Evolutionary conservation across 1,140 invertebrate genomes (phyloP).

Genomic region (Chymomyza costata): DNA sequence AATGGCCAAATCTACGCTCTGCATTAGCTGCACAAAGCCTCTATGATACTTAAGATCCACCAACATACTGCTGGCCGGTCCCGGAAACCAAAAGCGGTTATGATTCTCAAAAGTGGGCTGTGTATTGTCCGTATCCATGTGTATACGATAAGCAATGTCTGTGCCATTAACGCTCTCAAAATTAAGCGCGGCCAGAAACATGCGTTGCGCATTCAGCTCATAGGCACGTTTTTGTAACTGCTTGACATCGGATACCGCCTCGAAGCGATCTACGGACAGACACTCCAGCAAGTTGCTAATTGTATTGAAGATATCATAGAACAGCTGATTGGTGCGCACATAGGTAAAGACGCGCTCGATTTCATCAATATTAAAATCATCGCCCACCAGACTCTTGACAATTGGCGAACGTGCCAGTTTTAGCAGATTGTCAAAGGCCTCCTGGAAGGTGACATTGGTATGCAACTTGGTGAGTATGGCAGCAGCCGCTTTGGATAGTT

Average conservation of each 20-base stretch:
- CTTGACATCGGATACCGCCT: constrained; percentile 76
- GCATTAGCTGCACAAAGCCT: constrained; percentile 82
- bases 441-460: constrained; percentile 51
- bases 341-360: constrained; percentile 48
- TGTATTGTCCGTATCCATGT: constrained; percentile 82
- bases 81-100: constrained; percentile 81
- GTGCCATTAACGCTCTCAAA: constrained; percentile 58
- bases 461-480: constrained; percentile 50
- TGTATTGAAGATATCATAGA: constrained; percentile 58
- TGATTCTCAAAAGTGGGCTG: constrained; percentile 79
- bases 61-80: constrained; percentile 79
- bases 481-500: constrained; percentile 35
- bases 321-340: constrained; percentile 53
- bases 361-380: constrained; percentile 55
- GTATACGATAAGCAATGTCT: constrained; percentile 78
- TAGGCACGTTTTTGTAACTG: constrained; percentile 77
- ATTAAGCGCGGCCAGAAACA: constrained; percentile 64
- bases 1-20: constrained; percentile 80
- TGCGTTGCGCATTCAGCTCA: constrained; percentile 75
- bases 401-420: constrained; percentile 67
- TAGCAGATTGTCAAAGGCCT: constrained; percentile 56
- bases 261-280: constrained; percentile 79
- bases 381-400: constrained; percentile 59
- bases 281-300: constrained; percentile 78
- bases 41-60: constrained; percentile 81